These are phyloP conservation scores for Xylota segnis DNA, from an alignment of 2,888 invertebrate species.

Conservation along the genomic window DNA sequence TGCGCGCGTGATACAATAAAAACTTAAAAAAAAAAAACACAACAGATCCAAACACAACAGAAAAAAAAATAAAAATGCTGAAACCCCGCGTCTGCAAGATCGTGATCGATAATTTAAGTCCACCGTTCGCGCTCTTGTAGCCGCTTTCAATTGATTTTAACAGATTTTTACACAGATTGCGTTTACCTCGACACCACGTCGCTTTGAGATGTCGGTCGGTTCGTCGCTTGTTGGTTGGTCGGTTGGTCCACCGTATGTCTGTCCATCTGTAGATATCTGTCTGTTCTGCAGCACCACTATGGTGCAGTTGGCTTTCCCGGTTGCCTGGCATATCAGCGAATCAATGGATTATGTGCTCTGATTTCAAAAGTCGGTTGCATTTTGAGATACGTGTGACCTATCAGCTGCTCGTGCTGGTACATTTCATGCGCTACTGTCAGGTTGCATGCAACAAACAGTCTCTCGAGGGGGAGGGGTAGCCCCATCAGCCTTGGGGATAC, in stretches of 20 bases:
- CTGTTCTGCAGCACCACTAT: constrained; percentile 7
- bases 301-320: constrained; percentile 15
- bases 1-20: constrained; percentile 69
- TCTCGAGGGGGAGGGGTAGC: constrained; percentile 7
- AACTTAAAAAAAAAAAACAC: constrained; percentile 8
- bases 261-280: constrained; percentile 33
- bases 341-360: constrained; percentile 59
- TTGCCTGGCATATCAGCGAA: constrained; percentile 39
- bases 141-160: constrained; percentile 74
- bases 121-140: constrained; percentile 66
- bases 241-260: constrained; percentile 13
- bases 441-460: constrained; percentile 14
- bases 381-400: constrained; percentile 72
- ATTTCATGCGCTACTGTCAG: constrained; percentile 40
- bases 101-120: constrained; percentile 76
- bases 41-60: neutral
- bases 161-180: constrained; percentile 73
- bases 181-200: constrained; percentile 64
- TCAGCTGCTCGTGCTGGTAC: constrained; percentile 54
- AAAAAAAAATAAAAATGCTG: constrained; percentile 26
- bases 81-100: constrained; percentile 54
- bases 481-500: constrained; percentile 61
- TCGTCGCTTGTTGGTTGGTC: constrained; percentile 17
- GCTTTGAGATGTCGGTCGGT: constrained; percentile 50
- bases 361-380: constrained; percentile 54